Evolutionary conservation across 2,888 invertebrate species (phyloP), one percentile per base, ranked within the genome.

Genomic region (Rotaria sp.): DNA sequence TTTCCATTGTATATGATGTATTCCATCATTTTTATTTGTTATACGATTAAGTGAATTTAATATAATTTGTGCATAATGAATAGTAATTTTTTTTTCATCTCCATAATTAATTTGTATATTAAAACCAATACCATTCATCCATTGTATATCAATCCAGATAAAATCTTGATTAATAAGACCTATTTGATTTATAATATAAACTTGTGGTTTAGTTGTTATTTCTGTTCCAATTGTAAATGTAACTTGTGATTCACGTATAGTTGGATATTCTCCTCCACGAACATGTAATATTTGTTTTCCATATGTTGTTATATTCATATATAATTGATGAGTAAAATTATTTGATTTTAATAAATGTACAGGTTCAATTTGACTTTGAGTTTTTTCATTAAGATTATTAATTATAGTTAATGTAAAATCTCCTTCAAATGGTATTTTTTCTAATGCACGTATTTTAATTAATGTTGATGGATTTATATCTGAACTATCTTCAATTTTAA

Each of bases 91-190:
- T 13, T 80, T 80, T 35, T 45, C 80, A 26, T 45, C 0, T 21
- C 35, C 80, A 41, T n/a, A 45, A n/a, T 80, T 21, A 3, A 80
- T 80, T 80, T 80, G 26, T 38, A 45, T 45, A n/a, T 80, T n/a
- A 45, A 80, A 80, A 80, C 80, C 80, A 45, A 80, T 45, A 3
- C 80, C 80, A n/a, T 80, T n/a, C 1, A 80, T 45, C 41, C 45
- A 80, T 80, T 80, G 80, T n/a, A 45, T 80, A 45, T 80, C 80
- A 45, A 80, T 13, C 80, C 80, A 80, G 45, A 80, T 80, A 15
- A 45, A 45, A 80, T 45, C 45, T 45, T 45, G 13, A 80, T 80
- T 80, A 13, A n/a, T 15, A 26, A 15, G 5, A 5, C 45, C 80
- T 24, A 45, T 15, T 45, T 45, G 41, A 80, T 80, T 80, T 3